Percentiles rank a stretch among this genome's conserved stretches.
Evolutionary conservation across 2,888 invertebrate genomes (phyloP).

Genomic region (Amorpha juglandis): DNA sequence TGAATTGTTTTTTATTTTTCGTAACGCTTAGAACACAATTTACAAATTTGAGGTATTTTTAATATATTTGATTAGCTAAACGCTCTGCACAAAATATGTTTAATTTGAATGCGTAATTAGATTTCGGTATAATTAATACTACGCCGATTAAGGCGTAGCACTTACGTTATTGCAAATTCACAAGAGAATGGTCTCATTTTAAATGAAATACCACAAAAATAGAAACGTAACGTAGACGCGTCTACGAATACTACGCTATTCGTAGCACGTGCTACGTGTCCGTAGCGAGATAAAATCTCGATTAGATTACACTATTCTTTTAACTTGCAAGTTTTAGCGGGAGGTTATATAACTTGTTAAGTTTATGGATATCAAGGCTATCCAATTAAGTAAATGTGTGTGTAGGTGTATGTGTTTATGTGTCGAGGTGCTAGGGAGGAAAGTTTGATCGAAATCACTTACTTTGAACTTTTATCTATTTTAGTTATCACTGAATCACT

Average conservation of each 20-base stretch:
- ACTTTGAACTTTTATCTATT: background rate
- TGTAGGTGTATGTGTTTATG: background rate
- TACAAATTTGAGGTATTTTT: too few species aligned
- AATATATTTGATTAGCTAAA: too few species aligned
- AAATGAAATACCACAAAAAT: background rate
- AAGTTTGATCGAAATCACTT: background rate
- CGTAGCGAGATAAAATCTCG: conserved; percentile 24
- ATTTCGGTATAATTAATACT: background rate
- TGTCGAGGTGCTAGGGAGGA: background rate
- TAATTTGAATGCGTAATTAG: too few species aligned
- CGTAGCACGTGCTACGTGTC: conserved; percentile 27
- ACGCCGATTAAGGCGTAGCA: background rate
- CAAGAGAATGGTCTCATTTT: background rate
- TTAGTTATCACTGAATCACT: background rate
- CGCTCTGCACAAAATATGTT: too few species aligned
- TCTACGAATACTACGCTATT: conserved; percentile 16
- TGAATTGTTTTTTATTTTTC: too few species aligned
- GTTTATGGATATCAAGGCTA: conserved; percentile 16
- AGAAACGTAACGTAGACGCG: conserved; percentile 10
- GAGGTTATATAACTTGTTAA: conserved; percentile 18
- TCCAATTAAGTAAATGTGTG: conserved; percentile 10
- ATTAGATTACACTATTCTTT: conserved; percentile 24
- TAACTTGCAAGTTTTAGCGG: conserved; percentile 8
- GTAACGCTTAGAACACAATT: too few species aligned
- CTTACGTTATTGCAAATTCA: conserved; percentile 14